Evolutionary conservation across 1,140 invertebrate species (phyloP).

Genomic region (Reticulitermes speratus): DNA sequence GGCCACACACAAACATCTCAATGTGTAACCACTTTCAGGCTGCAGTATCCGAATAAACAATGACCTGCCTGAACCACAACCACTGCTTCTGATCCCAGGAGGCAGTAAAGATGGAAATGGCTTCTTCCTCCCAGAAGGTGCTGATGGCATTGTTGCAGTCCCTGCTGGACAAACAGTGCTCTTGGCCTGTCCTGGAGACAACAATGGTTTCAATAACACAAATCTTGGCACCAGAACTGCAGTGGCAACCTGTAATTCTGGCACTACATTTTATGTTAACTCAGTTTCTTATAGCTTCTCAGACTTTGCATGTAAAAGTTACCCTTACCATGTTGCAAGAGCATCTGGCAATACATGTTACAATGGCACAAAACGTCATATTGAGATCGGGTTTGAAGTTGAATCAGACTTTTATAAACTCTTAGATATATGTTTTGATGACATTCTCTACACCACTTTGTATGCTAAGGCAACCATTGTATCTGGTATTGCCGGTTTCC

Average conservation of each 20-base stretch:
- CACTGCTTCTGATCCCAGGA: slow-evolving; percentile 26
- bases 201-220: neutral
- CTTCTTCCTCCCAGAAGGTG: slow-evolving; percentile 12
- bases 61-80: slow-evolving; percentile 28
- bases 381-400: slow-evolving; percentile 36
- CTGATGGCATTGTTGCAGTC: slow-evolving; percentile 3
- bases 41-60: slow-evolving; percentile 25
- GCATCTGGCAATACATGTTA: slow-evolving; percentile 33
- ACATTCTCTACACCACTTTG: slow-evolving; percentile 30
- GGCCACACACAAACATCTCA: neutral
- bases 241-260: slow-evolving; percentile 10
- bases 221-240: neutral
- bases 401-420: slow-evolving; percentile 33
- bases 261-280: slow-evolving; percentile 24
- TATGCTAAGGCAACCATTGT: slow-evolving; percentile 34
- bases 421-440: slow-evolving; percentile 39
- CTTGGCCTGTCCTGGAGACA: slow-evolving; percentile 24
- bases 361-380: slow-evolving; percentile 27
- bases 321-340: slow-evolving; percentile 32
- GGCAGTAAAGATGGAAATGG: slow-evolving; percentile 13
- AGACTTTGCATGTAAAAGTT: slow-evolving; percentile 29
- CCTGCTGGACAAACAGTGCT: neutral
- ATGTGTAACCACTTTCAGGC: slow-evolving; percentile 7
- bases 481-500: slow-evolving; percentile 31
- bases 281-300: slow-evolving; percentile 26